A percentile compares a stretch with the other conserved stretches of the same genome.
phyloP scores from a whole-genome alignment of 1,140 invertebrate genomes.

The Brachionus koreanus region DNA sequence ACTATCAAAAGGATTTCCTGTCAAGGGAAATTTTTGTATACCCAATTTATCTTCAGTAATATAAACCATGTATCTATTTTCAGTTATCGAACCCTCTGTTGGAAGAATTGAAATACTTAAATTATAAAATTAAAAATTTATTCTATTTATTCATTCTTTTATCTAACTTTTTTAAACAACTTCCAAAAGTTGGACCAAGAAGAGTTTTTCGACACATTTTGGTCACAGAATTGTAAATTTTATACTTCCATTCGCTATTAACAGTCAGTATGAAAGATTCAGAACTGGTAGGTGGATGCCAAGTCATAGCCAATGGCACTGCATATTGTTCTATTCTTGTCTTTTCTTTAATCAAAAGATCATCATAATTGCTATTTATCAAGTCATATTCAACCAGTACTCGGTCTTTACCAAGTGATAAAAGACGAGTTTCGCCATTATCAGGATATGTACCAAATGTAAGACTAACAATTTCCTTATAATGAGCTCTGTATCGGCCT shows the following conservation, averaged over 20 bases:
- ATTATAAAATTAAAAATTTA: constrained; percentile 30
- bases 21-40: constrained; percentile 66
- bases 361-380: constrained; percentile 58
- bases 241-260: constrained; percentile 64
- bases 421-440: constrained; percentile 21
- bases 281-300: constrained; percentile 55
- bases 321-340: constrained; percentile 65
- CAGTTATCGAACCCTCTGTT: constrained; percentile 43
- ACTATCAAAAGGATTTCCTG: constrained; percentile 71
- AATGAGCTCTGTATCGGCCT: constrained; percentile 56
- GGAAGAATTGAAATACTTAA: constrained; percentile 52
- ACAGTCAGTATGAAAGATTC: constrained; percentile 57
- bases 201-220: constrained; percentile 65
- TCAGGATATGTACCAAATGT: constrained; percentile 52
- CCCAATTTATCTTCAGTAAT: constrained; percentile 67
- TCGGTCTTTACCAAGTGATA: constrained; percentile 64
- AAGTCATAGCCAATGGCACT: constrained; percentile 62
- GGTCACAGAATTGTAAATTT: constrained; percentile 64
- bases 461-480: constrained; percentile 56
- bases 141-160: not conserved
- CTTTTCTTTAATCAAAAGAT: constrained; percentile 55
- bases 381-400: constrained; percentile 69
- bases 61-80: constrained; percentile 63
- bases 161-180: constrained; percentile 60
- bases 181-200: constrained; percentile 65